Evolutionary conservation across 1,140 invertebrate species (phyloP).

Genomic region (Zelostemma sp.): DNA sequence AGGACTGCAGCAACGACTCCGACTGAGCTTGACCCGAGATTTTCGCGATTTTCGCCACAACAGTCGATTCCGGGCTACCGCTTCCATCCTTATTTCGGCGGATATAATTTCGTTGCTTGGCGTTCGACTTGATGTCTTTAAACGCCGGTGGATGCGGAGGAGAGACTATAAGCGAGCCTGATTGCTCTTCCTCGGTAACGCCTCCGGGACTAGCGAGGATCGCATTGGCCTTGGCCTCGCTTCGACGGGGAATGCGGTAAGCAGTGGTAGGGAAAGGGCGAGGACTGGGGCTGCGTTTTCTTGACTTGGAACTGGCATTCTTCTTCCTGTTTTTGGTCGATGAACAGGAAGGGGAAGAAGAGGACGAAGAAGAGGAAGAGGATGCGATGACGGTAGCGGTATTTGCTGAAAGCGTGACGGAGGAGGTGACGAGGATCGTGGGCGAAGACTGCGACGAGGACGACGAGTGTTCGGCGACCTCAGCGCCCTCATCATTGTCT

Average conservation of each 20-base stretch:
- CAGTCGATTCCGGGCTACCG: slow-evolving; percentile 66
- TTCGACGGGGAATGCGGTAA: slow-evolving; percentile 65
- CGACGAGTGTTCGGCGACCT: slow-evolving; percentile 10
- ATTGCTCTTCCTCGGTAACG: slow-evolving; percentile 67
- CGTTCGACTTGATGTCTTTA: slow-evolving; percentile 74
- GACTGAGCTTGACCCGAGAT: slow-evolving; percentile 21
- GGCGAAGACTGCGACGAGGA: slow-evolving; percentile 12
- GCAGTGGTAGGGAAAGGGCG: slow-evolving; percentile 10
- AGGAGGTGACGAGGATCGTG: neutral
- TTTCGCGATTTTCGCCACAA: slow-evolving; percentile 23
- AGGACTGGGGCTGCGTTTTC: slow-evolving; percentile 60
- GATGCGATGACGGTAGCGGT: slow-evolving; percentile 35
- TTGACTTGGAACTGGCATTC: slow-evolving; percentile 49
- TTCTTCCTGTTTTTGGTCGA: slow-evolving; percentile 61
- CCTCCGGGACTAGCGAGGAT: slow-evolving; percentile 52
- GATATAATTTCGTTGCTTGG: slow-evolving; percentile 76
- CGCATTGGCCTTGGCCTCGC: slow-evolving; percentile 50
- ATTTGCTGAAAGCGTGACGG: slow-evolving; percentile 8
- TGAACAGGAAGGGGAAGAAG: slow-evolving; percentile 35
- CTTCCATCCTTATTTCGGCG: slow-evolving; percentile 73
- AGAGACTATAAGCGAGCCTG: slow-evolving; percentile 64
- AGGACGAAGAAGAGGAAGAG: slow-evolving; percentile 52
- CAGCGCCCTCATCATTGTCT: slow-evolving; percentile 20
- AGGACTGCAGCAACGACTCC: slow-evolving; percentile 50
- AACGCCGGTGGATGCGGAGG: slow-evolving; percentile 70